Evolutionary conservation across 2,888 invertebrate genomes (phyloP), one percentile per base, ranked within the genome.

Genomic region (Ophioninae sp.): DNA sequence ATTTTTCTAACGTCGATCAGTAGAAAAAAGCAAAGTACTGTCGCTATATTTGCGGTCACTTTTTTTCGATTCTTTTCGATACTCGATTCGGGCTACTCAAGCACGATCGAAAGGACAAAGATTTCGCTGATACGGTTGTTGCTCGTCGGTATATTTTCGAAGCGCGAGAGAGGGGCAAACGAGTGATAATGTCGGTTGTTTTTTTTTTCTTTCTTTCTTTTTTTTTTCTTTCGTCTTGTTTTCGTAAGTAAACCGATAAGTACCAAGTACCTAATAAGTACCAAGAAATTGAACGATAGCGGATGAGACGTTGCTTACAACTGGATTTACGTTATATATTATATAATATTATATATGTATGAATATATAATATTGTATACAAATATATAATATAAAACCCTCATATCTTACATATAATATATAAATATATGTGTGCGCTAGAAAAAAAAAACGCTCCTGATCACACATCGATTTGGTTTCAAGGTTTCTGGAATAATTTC

Each of bases 161-260:
- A 79, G 75, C 84, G 73, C 37, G 58, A 56, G 58, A 61, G 51
- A 51, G 59, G 84, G 85, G 64, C 64, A 80, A 68, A 69, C 79
- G 64, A 84, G 81, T 76, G 84, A 81, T 79, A 84, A 68, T 73
- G 61, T 83, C 80, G 56, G 86, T 86, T 76, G 58, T 65, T 64
- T 65, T 64, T 74, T 39, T 39, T 59, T 72, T 61, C 63, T 89
- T n/a, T n/a, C n/a, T n/a, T n/a, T n/a, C n/a, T 65, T 64, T 65
- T 64, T 74, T 39, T 39, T 59, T 72, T 61, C 63, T 89, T n/a
- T n/a, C n/a, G n/a, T n/a, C n/a, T 85, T 85, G 81, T 80, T 85
- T 89, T 88, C 85, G 72, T 87, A 88, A 86, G 85, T 86, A 86
- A 69, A 41, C 85, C 86, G 84, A 80, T 80, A 84, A 82, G 84